Evolutionary conservation across 2,888 invertebrate genomes (phyloP), one percentile per base, ranked within the genome.

Genomic region (Penaeus monodon): DNA sequence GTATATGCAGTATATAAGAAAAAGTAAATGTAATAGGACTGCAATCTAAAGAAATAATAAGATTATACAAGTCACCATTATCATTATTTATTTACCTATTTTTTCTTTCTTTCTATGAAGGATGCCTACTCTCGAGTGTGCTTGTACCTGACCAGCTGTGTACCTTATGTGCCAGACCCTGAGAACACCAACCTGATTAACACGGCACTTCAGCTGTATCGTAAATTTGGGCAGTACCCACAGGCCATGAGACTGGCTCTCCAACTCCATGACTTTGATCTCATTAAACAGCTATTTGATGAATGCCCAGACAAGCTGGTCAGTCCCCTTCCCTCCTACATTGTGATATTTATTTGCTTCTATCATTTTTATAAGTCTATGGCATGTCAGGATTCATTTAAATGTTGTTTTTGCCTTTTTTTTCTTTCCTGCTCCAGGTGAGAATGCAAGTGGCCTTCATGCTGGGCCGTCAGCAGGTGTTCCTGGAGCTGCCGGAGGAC

Each of bases 111-210:
- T 22, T n/a, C 2, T 82, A 68, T 78, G 33, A 64, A 88, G 91
- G 96, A 96, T 91, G 97, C 97, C 86, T 98, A 97, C 92, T 95
- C 96, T 24, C 94, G 99, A 91, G 98, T 99, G 73, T 99, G 99
- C 92, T 94, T 98, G 57, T 99, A 99, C 93, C 94, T 98, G 80
- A 95, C 95, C 89, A 94, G 97, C 82, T 99, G 99, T 94, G 97
- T 98, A 29, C 96, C 97, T 20, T 99, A 98, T 93, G 98, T 98
- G 0, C 97, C 99, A 38, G 98, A 99, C 92, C 96, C 97, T 17
- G 99, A 99, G 92, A 97, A 97, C 91, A 95, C 95, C 20, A 95
- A 96, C 89, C 95, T 98, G 33, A 93, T 98, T 64, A 95, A 95
- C 91, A 96, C 97, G 73, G 96, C 97, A 0, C 93, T 97, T 86